These are phyloP conservation scores for Drosophila tropicalis DNA, from an alignment of 1,140 invertebrate species.

Conservation along the genomic window DNA sequence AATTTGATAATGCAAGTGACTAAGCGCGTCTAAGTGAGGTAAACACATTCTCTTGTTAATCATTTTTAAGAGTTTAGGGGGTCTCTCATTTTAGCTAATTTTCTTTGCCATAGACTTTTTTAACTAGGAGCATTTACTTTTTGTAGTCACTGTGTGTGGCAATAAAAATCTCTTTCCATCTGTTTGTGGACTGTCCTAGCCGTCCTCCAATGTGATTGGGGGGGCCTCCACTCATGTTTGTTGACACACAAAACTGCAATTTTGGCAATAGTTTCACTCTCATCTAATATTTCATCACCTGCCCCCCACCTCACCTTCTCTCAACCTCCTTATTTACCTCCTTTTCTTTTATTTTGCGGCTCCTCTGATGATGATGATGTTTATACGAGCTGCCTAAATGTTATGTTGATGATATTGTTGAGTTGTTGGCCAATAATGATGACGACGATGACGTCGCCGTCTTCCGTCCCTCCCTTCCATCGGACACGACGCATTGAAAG, in stretches of 20 bases:
- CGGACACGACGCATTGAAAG: conserved; percentile 5
- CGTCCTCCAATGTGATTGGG: not conserved
- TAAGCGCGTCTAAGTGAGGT: too few species aligned
- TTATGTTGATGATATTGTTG: conserved; percentile 6
- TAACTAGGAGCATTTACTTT: not conserved
- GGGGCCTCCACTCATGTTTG: not conserved
- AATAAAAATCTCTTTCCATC: not conserved
- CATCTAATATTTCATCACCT: not conserved
- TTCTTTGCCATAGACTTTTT: too few species aligned
- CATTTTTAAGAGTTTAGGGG: too few species aligned
- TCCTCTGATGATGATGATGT: conserved; percentile 28
- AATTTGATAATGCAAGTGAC: too few species aligned
- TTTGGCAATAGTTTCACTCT: conserved; percentile 13
- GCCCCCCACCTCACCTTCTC: not conserved
- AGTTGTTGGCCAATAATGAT: not conserved
- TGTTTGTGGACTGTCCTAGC: conserved; percentile 1
- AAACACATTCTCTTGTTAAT: too few species aligned
- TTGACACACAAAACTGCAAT: conserved; percentile 29
- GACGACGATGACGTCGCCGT: not conserved
- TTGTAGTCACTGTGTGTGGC: not conserved
- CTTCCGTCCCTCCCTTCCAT: not conserved
- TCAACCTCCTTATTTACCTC: not conserved
- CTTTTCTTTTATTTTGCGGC: not conserved
- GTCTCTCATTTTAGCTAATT: too few species aligned
- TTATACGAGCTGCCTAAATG: conserved; percentile 36